Base-by-base conservation (phyloP, 2,113 vertebrate genomes). In the Hydrolagus affinis region DNA sequence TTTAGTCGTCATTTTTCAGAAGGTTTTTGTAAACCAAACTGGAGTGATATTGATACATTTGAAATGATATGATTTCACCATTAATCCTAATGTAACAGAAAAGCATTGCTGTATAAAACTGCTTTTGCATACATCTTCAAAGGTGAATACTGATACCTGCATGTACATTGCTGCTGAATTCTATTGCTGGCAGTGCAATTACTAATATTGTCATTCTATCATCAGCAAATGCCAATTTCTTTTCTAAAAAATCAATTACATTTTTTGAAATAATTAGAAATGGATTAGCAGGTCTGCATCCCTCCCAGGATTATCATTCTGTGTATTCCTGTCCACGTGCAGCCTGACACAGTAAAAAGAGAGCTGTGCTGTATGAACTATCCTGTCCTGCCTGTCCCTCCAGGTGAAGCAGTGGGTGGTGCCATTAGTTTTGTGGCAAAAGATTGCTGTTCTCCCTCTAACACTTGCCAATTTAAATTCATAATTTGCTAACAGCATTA, bases 1-100 rank as follows among this genome's bases (percentile, higher is more conserved):
- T 44, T 85, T 19, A 76, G 28, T 85, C 70, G 15, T 19, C 73
- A 83, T 32, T 85, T 62, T 86, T 78, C 57, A 30, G 9, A 75
- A 44, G 6, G 6, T 15, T 32, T 66, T 66, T 32, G n/a, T 66
- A 32, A 28, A 19, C 25, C 25, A 28, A 64, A 80, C 60, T 80
- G 23, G 64, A 21, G 3, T 80, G 14, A 21, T 83, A 30, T 2
- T 21, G 30, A n/a, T 19, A 56, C 69, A 70, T 70, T 21, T 70
- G 19, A n/a, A 8, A 44, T 44, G 0, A 80, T 25, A 12, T 62
- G 59, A 12, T 10, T 62, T 25, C 44, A 60, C 57, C 57, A 28
- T 23, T 80, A 64, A 64, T 14, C 64, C 25, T n/a, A 80, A 8
- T 30, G 15, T 12, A 62, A 44, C 44, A 44, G 44, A 80, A 64